Conservation (phyloP, 2,113 vertebrate species). For the Poecilia latipinna region DNA sequence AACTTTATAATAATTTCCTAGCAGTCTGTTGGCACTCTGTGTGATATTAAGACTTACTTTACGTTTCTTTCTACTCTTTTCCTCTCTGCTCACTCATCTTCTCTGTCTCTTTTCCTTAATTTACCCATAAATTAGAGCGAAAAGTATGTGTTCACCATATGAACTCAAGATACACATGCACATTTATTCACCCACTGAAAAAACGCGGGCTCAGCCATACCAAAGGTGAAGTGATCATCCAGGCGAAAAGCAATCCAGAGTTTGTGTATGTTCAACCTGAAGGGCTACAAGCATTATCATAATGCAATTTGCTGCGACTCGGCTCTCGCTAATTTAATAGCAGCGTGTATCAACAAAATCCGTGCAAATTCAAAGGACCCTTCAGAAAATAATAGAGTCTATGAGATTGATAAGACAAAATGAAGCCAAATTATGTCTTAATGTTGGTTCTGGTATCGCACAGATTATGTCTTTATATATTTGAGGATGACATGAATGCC, state of each 20-base stretch:
- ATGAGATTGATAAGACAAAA: background rate
- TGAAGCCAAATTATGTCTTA: background rate
- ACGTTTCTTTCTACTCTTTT: background rate
- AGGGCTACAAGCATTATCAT: constrained; percentile 59
- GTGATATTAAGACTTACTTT: constrained; percentile 35
- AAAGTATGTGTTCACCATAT: constrained; percentile 45
- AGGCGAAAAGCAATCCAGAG: constrained; percentile 52
- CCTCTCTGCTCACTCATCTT: background rate
- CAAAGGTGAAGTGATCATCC: constrained; percentile 69
- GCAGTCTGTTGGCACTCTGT: constrained; percentile 29
- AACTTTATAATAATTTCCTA: constrained; percentile 54
- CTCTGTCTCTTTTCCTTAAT: constrained; percentile 6
- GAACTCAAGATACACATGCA: constrained; percentile 34
- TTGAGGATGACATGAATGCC: too few species aligned
- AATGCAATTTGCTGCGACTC: constrained; percentile 56
- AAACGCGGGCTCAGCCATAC: constrained; percentile 52
- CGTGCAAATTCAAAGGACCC: constrained; percentile 5
- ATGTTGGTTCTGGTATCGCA: background rate
- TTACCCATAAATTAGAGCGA: constrained; percentile 57
- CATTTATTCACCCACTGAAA: constrained; percentile 45
- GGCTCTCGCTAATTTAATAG: constrained; percentile 53
- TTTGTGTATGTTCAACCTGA: constrained; percentile 47
- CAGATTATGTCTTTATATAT: too few species aligned
- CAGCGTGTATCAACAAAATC: constrained; percentile 45
- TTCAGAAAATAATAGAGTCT: constrained; percentile 31